Base-by-base conservation (phyloP, 2,888 invertebrate genomes). In the Temnothorax ravouxi region DNA sequence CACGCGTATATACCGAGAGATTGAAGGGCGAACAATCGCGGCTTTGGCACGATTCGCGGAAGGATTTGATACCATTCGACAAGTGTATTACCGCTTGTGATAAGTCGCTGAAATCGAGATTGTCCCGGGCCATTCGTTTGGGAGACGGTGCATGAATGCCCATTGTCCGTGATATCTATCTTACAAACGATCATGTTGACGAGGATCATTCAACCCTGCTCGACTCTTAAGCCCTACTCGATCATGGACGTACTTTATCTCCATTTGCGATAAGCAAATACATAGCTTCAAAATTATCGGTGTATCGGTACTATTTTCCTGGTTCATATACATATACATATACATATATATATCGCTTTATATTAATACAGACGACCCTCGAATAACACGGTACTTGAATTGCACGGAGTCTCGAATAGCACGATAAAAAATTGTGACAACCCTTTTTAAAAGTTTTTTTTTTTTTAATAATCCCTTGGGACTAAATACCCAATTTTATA, bases 61-160 rank as follows among this genome's bases (percentile, higher is more conserved):
- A 21, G 38, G 62, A 5, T 25, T 69, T 56, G 56, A 69, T 69
- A 71, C 13, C 56, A 15, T 71, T 47, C 79, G 79, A 79, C 79
- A 71, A 71, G 56, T 79, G 34, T 71, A 71, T 79, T 71, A 79
- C 8, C 44, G 71, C 8, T 47, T 71, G 34, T 34, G 79, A 79
- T 79, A 79, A 79, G 71, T 79, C 79, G 72, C 47, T 25, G 79
- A 71, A 79, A 79, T 79, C 34, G 79, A 59, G 79, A 79, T 59
- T 59, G 59, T 21, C 25, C 18, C 34, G 56, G 15, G 56, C 21
- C 21, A 21, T 29, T 54, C 76, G 54, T 41, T 56, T 56, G 41
- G 21, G 76, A 44, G n/a, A 44, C 13, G n/a, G 29, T 47, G 59
- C 71, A 13, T 71, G 79, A 79, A 71, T 59, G 79, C 34, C 59